These are phyloP conservation scores for Pharmacophagus antenor DNA, from an alignment of 2,888 invertebrate genomes.

Conservation along the genomic window DNA sequence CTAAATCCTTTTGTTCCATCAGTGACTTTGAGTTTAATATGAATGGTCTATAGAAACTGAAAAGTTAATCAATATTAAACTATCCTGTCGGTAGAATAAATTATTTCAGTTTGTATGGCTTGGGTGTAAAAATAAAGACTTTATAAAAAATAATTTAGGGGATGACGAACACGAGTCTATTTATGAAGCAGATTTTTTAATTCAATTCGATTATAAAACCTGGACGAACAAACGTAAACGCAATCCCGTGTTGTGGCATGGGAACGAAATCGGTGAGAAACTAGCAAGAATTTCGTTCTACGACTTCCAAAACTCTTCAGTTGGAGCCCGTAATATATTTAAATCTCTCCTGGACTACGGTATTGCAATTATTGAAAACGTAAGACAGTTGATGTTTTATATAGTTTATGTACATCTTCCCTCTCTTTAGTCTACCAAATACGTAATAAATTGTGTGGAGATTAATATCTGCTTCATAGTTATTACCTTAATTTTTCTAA, in stretches of 20 bases:
- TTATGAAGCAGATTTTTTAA: slow-evolving; percentile 72
- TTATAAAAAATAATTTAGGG: slow-evolving; percentile 79
- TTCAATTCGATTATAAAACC: slow-evolving; percentile 52
- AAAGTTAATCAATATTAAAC: too few species aligned
- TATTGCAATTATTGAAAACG: slow-evolving; percentile 71
- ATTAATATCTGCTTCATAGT: background rate
- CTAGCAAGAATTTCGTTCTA: slow-evolving; percentile 61
- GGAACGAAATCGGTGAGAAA: slow-evolving; percentile 57
- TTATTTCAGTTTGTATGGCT: too few species aligned
- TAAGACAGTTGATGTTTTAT: slow-evolving; percentile 41
- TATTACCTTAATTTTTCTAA: too few species aligned
- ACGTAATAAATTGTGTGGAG: background rate
- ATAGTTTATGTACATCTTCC: too few species aligned
- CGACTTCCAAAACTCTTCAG: slow-evolving; percentile 69
- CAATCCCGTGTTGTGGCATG: slow-evolving; percentile 71
- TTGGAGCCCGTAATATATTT: slow-evolving; percentile 69
- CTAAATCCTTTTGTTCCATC: too few species aligned
- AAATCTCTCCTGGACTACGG: slow-evolving; percentile 77
- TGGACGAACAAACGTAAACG: slow-evolving; percentile 55
- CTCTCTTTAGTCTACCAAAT: too few species aligned
- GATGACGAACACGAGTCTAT: slow-evolving; percentile 79
- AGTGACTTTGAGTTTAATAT: too few species aligned
- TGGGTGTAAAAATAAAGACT: too few species aligned
- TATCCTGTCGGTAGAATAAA: too few species aligned
- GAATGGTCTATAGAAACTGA: too few species aligned